These are phyloP conservation scores for Dromius quadrimaculatus DNA, from an alignment of 2,888 invertebrate genomes.

Conservation along the genomic window DNA sequence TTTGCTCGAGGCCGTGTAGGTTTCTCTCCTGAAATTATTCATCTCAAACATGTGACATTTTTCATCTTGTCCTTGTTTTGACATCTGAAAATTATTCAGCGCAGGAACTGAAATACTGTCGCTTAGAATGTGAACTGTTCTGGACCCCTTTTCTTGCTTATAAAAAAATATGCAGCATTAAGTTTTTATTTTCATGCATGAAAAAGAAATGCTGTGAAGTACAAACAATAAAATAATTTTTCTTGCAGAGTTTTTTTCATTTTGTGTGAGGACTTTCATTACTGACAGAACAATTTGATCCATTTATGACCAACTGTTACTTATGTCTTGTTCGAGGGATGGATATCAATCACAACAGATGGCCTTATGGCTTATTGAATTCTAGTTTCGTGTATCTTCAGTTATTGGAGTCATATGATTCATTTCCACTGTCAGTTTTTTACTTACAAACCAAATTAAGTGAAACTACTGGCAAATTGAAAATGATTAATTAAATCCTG, in stretches of 20 bases:
- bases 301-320: slow-evolving; percentile 8
- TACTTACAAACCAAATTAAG: too few species aligned
- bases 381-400: slow-evolving; percentile 12
- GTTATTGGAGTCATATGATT: slow-evolving; percentile 24
- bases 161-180: too few species aligned
- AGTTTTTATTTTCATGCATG: too few species aligned
- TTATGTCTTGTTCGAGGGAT: slow-evolving; percentile 19
- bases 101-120: not conserved
- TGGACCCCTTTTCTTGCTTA: too few species aligned
- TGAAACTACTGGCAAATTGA: too few species aligned
- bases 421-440: slow-evolving; percentile 20
- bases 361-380: slow-evolving; percentile 25
- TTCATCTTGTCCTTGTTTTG: slow-evolving; percentile 43
- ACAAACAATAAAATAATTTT: too few species aligned
- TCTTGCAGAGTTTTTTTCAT: too few species aligned
- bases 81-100: slow-evolving; percentile 40
- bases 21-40: slow-evolving; percentile 39
- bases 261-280: too few species aligned
- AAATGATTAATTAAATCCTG: too few species aligned
- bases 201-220: too few species aligned
- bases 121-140: not conserved
- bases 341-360: slow-evolving; percentile 15
- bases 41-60: slow-evolving; percentile 41
- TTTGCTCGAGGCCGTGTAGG: not conserved
- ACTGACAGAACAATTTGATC: too few species aligned